A percentile compares a stretch with the other conserved stretches of the same genome.
phyloP scores from a whole-genome alignment of 2,797 vertebrate species.

The Pseudomugil tenellus region DNA sequence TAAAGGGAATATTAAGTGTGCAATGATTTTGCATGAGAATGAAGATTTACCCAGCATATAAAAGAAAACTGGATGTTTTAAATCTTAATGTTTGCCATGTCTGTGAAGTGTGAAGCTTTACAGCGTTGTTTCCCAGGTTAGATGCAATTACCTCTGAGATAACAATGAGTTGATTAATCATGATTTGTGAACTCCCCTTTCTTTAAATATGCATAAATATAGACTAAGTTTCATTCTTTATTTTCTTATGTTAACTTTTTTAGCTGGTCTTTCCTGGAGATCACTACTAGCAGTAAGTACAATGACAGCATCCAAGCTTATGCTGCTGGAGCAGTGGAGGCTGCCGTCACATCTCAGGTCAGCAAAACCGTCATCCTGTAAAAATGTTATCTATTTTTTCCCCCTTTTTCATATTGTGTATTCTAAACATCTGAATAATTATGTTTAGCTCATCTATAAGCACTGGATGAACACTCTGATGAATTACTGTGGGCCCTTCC shows the following conservation, averaged over 20 bases:
- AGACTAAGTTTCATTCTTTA: not conserved
- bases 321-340: constrained; percentile 90
- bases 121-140: not conserved
- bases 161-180: not conserved
- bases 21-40: too few species aligned
- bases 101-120: too few species aligned
- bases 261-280: constrained; percentile 92
- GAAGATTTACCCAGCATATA: too few species aligned
- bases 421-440: not conserved
- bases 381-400: not conserved
- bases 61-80: too few species aligned
- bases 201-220: not conserved
- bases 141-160: not conserved
- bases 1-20: too few species aligned
- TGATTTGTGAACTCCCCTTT: not conserved
- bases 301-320: constrained; percentile 93
- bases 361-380: constrained; percentile 11
- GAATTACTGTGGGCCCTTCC: constrained; percentile 90
- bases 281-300: constrained; percentile 84
- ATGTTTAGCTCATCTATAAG: constrained; percentile 90
- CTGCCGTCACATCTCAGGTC: constrained; percentile 87
- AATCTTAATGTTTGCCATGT: too few species aligned
- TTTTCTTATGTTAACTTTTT: constrained; percentile 6
- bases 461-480: constrained; percentile 97
- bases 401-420: not conserved